A percentile compares a stretch with the other conserved stretches of the same genome.
Conservation (phyloP, 1,140 invertebrate genomes). For the Sycobia sp. region DNA sequence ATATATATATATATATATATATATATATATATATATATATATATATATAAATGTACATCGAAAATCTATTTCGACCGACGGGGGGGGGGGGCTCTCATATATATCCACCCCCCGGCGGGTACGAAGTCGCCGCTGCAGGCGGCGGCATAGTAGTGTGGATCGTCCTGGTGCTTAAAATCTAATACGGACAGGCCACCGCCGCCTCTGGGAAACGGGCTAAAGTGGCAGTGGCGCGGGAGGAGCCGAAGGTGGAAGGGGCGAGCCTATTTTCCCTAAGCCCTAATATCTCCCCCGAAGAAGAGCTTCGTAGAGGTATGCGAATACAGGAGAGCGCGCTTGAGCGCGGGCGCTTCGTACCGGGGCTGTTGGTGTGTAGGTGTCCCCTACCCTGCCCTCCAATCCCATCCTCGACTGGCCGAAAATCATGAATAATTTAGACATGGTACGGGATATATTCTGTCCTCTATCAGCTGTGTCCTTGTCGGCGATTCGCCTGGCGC, state of each 20-base stretch:
- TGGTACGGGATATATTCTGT: slow-evolving; percentile 13
- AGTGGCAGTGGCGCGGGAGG: too few relatives aligned
- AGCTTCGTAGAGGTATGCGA: background rate
- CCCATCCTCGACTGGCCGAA: too few relatives aligned
- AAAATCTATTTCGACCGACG: slow-evolving; percentile 22
- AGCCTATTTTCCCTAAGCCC: slow-evolving; percentile 49
- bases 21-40: too few relatives aligned
- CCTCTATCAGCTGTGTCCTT: background rate
- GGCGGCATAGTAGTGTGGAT: too few relatives aligned
- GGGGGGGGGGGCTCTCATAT: background rate
- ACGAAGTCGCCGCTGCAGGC: too few relatives aligned
- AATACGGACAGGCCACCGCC: slow-evolving; percentile 24
- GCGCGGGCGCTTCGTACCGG: slow-evolving; percentile 22
- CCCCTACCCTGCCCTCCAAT: slow-evolving; percentile 39
- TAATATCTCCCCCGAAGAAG: slow-evolving; percentile 47
- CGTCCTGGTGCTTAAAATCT: slow-evolving; percentile 43
- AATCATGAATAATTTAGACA: slow-evolving; percentile 50
- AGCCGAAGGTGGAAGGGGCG: slow-evolving; percentile 26
- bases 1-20: too few relatives aligned
- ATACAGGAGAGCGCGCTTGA: background rate
- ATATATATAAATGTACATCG: too few relatives aligned
- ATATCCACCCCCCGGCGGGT: background rate
- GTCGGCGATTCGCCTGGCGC: slow-evolving; percentile 2
- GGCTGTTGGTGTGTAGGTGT: slow-evolving; percentile 36
- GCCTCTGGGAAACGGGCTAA: too few relatives aligned